Evolutionary conservation across 2,888 invertebrate genomes (phyloP), one percentile per base, ranked within the genome.

Genomic region (Pharmacophagus antenor): DNA sequence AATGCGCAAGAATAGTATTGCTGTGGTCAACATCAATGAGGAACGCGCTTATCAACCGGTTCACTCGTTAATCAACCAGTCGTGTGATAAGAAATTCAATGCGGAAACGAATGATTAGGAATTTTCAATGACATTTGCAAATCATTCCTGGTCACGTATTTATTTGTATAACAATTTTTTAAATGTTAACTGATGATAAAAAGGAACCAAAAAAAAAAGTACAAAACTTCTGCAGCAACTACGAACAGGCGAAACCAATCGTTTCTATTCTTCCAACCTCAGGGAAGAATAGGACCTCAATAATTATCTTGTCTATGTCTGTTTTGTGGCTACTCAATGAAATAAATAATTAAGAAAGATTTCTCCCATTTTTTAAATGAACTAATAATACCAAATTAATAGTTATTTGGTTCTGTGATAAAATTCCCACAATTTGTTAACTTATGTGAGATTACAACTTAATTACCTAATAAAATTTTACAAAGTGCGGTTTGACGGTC

Each of bases 51-150:
- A 60, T 60, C 59, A 55, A 31, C 15, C 18, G 37, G 44, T 60
- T 31, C 54, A 55, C 44, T 55, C 57, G 57, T 61, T 62, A 58
- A 62, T 62, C 62, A 62, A 58, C 57, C 22, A 53, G 37, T 31
- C 44, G n/a, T 18, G 18, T 46, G 62, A 62, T 62, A 62, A 58
- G 27, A 62, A 18, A 44, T 21, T 50, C 50, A 42, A 54, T 49
- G 23, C 44, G 12, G 44, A 42, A 54, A 60, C 44, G 31, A 42
- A 46, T 46, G 49, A 60, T 55, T 55, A 59, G 25, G 17, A 27
- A 44, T 20, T 42, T 23, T 21, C 27, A 57, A 50, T 50, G 50
- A 57, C 44, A 57, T 42, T 7, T 44, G 37, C 37, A 37, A 37
- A 37, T 15, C n/a, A 37, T 37, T 37, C n/a, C 4, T 2, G 15